Evolutionary conservation across 2,797 vertebrate genomes (phyloP), one percentile per base, ranked within the genome.

Genomic region (Labeo calbasu): DNA sequence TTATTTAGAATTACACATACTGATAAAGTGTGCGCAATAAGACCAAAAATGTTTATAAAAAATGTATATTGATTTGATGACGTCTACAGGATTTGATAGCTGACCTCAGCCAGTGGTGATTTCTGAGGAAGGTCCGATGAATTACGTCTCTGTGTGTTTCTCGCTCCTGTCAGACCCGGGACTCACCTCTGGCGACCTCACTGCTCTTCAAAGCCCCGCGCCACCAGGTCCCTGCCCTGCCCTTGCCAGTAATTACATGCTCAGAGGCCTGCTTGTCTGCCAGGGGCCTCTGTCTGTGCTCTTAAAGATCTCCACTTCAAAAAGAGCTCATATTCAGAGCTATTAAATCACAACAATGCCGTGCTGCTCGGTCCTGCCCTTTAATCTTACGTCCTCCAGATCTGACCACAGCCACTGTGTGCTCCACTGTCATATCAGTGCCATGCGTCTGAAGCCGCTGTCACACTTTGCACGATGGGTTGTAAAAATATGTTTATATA

Each of bases 201-300:
- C 17, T 1, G 46, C 68, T 85, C 83, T 87, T 88, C 87, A 88
- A 88, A 88, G 87, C 77, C 51, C 84, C n/a, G 51, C 43, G 40
- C 66, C 75, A 85, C 69, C 79, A 80, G 76, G 76, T 84, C 73
- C 59, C 77, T 85, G 70, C 84, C 75, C 79, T 75, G 57, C 77
- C 77, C 82, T 76, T 63, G 68, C 77, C 79, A 59, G 21, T 88
- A 88, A 88, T 88, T 88, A 88, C 81, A 85, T 84, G 81, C 85
- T 87, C 28, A 40, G 77, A 87, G 76, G 61, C 81, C 85, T 84
- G 83, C 76, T 80, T 59, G 87, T 80, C 83, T 79, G 73, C 51
- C 57, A 76, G 83, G 57, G 77, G 86, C 70, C 77, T 83, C 76
- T 76, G 68, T 69, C 46, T 73, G 59, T 81, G 51, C 86, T 82